Evolutionary conservation across 2,888 invertebrate species (phyloP), one percentile per base, ranked within the genome.

Genomic region (Argyresthia albistria): DNA sequence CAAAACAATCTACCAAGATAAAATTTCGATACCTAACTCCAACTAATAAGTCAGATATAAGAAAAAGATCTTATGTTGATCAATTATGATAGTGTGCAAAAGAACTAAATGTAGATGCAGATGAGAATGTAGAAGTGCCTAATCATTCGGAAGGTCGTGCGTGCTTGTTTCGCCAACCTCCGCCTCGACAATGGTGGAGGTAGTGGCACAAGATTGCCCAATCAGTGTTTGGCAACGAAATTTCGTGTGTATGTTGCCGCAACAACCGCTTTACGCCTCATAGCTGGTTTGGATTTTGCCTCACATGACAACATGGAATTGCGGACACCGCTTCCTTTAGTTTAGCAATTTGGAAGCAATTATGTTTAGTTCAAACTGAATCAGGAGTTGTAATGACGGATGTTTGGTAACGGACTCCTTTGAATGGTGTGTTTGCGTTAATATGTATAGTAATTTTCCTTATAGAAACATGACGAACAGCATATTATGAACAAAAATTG

Each of bases 131-230:
- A 25, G n/a, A n/a, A n/a, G 25, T 25, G 35, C 73, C 80, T 80
- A 80, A 80, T 80, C 72, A 73, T 71, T 72, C 72, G 80, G 80
- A 84, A 84, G 84, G 84, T 81, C 84, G 79, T 59, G 61, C 84
- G 79, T 59, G 61, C 67, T 60, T 65, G 78, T 84, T 83, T 82
- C 81, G 80, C 81, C 82, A 83, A 80, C 72, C 71, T 65, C 77
- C 75, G 46, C 9, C 35, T 36, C 43, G 76, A 83, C 84, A 83
- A 82, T 83, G 81, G 78, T 75, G 69, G 59, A 61, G 70, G 67
- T 70, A 73, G 72, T 68, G 73, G 25, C 70, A 71, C 64, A 66
- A 65, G 60, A 66, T 83, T 81, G 79, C 82, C 67, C 76, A 83
- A 84, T 11, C 4, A 42, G 11, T 9, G 37, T 50, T 78, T 83